Evolutionary conservation across 2,888 invertebrate genomes (phyloP).

Genomic region (Tribolium freemani): DNA sequence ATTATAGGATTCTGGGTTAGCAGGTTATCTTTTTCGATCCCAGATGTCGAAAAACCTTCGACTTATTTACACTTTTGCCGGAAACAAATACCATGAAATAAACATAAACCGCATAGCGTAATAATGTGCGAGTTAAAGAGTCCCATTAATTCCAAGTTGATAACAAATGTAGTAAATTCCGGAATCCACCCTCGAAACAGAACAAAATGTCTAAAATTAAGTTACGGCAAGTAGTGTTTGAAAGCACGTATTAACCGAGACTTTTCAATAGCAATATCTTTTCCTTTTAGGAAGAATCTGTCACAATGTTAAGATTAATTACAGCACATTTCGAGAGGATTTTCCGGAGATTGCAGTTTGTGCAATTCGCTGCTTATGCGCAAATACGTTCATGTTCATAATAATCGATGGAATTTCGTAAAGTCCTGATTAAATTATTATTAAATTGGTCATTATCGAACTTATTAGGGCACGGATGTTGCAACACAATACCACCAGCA

Average conservation of each 20-base stretch:
- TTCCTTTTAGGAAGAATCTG: constrained; percentile 12
- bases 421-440: background rate
- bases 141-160: constrained; percentile 29
- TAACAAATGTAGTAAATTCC: constrained; percentile 30
- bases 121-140: constrained; percentile 24
- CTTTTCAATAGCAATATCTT: constrained; percentile 27
- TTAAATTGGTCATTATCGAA: background rate
- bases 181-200: constrained; percentile 18
- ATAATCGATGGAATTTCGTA: background rate
- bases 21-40: background rate
- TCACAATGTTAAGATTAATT: constrained; percentile 20
- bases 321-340: background rate
- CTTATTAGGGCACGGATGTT: background rate
- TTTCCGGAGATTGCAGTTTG: constrained; percentile 5
- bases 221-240: constrained; percentile 21
- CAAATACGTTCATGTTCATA: constrained; percentile 2
- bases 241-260: constrained; percentile 22
- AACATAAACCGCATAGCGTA: constrained; percentile 27
- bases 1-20: background rate
- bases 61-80: constrained; percentile 6
- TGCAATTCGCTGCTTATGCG: background rate
- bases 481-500: background rate
- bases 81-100: constrained; percentile 30
- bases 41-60: background rate
- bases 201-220: constrained; percentile 27